Conservation (phyloP, 2,797 vertebrate species). For the Novumbra hubbsi region DNA sequence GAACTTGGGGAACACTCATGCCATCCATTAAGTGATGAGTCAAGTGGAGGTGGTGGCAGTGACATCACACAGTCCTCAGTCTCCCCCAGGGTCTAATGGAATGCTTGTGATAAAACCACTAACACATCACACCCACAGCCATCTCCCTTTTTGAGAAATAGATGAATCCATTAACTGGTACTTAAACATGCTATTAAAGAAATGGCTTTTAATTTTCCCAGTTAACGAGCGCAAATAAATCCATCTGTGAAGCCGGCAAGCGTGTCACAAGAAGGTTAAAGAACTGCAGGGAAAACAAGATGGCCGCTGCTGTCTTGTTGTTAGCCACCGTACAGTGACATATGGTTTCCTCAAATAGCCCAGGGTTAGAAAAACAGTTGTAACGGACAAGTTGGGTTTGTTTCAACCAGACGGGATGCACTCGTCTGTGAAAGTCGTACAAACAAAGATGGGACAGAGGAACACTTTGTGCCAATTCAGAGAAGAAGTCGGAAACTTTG, state of each 20-base stretch:
- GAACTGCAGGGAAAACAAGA: neutral
- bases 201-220: conserved; percentile 65
- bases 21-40: conserved; percentile 38
- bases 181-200: conserved; percentile 50
- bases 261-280: conserved; percentile 6
- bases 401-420: neutral
- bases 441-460: neutral
- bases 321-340: neutral
- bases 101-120: conserved; percentile 16
- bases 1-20: conserved; percentile 38
- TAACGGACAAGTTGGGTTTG: neutral
- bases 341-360: neutral
- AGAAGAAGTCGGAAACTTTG: neutral
- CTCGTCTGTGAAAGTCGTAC: neutral
- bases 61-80: conserved; percentile 48
- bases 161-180: conserved; percentile 44
- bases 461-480: conserved; percentile 1
- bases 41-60: conserved; percentile 33
- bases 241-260: conserved; percentile 9
- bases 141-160: conserved; percentile 32
- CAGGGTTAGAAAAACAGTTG: neutral
- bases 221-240: conserved; percentile 55
- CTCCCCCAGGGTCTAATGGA: neutral
- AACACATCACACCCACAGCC: conserved; percentile 15
- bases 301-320: neutral